phyloP scores from a whole-genome alignment of 2,888 invertebrate genomes.

The Drosophila seclusa region DNA sequence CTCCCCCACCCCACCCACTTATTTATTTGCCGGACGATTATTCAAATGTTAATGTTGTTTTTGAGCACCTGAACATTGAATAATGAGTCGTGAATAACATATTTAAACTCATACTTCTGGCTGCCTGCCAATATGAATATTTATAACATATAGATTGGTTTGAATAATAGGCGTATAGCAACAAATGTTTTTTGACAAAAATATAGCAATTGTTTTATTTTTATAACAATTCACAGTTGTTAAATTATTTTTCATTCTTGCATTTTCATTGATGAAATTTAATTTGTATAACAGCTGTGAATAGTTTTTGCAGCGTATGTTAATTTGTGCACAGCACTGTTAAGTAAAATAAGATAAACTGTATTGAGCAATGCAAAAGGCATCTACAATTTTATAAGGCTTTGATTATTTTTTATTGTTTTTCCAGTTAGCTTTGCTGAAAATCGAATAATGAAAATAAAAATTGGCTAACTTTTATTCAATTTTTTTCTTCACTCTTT shows the following conservation, averaged over 20 bases:
- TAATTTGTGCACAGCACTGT: neutral
- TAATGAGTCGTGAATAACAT: constrained; percentile 3
- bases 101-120: constrained; percentile 4
- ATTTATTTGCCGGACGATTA: constrained; percentile 47
- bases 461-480: neutral
- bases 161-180: neutral
- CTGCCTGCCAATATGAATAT: constrained; percentile 1
- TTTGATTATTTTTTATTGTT: neutral
- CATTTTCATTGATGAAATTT: constrained; percentile 13
- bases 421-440: neutral
- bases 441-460: neutral
- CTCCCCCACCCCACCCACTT: neutral
- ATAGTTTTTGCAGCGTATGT: neutral
- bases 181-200: constrained; percentile 5
- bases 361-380: neutral
- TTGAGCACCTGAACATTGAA: constrained; percentile 27
- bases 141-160: neutral
- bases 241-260: constrained; percentile 7
- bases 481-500: neutral
- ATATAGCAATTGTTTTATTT: neutral
- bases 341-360: neutral
- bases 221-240: neutral
- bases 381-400: neutral
- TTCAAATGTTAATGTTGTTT: constrained; percentile 26
- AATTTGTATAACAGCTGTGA: neutral